Evolutionary conservation across 1,140 invertebrate species (phyloP).

Genomic region (Bombyx mandarina): DNA sequence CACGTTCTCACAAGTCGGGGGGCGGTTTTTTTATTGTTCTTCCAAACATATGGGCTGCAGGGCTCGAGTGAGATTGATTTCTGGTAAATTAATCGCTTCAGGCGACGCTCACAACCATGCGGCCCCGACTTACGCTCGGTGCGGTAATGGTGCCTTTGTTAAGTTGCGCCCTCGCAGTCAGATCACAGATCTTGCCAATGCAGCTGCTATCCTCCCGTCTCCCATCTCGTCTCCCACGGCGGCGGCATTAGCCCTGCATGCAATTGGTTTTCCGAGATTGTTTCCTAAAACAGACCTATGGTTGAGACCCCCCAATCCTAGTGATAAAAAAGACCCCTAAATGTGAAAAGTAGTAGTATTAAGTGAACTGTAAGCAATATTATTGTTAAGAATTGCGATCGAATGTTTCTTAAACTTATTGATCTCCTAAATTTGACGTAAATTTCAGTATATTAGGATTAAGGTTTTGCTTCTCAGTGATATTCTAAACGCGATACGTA

Average conservation of each 20-base stretch:
- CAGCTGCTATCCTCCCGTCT: constrained; percentile 34
- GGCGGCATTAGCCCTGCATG: constrained; percentile 43
- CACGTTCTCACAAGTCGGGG: constrained; percentile 63
- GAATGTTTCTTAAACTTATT: constrained; percentile 39
- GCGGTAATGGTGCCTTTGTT: constrained; percentile 59
- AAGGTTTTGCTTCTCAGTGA: constrained; percentile 35
- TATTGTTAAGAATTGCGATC: constrained; percentile 16
- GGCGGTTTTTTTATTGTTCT: constrained; percentile 61
- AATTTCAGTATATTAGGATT: constrained; percentile 26
- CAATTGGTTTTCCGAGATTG: constrained; percentile 50
- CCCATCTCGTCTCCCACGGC: constrained; percentile 34
- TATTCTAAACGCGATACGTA: constrained; percentile 61
- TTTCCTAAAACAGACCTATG: constrained; percentile 57
- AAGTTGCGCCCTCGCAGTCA: constrained; percentile 40
- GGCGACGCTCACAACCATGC: constrained; percentile 54
- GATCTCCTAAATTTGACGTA: constrained; percentile 54
- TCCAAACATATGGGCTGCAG: constrained; percentile 63
- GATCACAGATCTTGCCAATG: constrained; percentile 9
- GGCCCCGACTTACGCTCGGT: constrained; percentile 56
- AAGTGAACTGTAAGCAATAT: constrained; percentile 8
- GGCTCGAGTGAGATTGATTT: constrained; percentile 45
- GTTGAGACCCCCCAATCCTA: constrained; percentile 31
- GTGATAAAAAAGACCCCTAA: constrained; percentile 40
- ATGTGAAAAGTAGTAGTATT: background rate
- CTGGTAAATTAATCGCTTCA: constrained; percentile 46